Evolutionary conservation across 1,140 invertebrate species (phyloP).

Genomic region (Glomeris maerens): DNA sequence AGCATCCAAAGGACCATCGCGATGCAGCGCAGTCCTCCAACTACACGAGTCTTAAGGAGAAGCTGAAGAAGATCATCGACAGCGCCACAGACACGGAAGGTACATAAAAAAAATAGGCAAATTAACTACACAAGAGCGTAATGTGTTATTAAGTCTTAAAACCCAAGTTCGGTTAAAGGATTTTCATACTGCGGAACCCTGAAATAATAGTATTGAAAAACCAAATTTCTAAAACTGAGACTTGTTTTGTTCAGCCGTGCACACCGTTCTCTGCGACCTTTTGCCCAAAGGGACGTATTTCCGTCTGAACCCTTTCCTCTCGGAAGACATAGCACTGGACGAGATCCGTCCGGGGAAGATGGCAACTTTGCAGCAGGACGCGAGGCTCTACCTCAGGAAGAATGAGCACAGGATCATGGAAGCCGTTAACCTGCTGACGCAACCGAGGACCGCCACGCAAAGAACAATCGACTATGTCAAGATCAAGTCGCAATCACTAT

Average conservation of each 20-base stretch:
- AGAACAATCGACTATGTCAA: background rate
- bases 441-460: slow-evolving; percentile 26
- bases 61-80: slow-evolving; percentile 69
- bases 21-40: slow-evolving; percentile 16
- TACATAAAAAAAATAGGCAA: slow-evolving; percentile 28
- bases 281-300: slow-evolving; percentile 64
- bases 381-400: slow-evolving; percentile 54
- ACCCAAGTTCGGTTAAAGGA: background rate
- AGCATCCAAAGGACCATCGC: slow-evolving; percentile 25
- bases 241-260: slow-evolving; percentile 46
- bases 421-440: slow-evolving; percentile 36
- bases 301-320: slow-evolving; percentile 79
- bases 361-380: slow-evolving; percentile 35
- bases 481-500: background rate
- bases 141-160: too few relatives aligned
- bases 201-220: background rate
- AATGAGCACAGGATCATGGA: slow-evolving; percentile 58
- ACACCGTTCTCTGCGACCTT: slow-evolving; percentile 65
- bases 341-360: slow-evolving; percentile 53
- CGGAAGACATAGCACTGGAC: slow-evolving; percentile 63
- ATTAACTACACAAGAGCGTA: background rate
- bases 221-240: background rate
- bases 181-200: too few relatives aligned
- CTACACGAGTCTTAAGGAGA: slow-evolving; percentile 44
- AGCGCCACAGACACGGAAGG: slow-evolving; percentile 82